Conservation (phyloP, 1,140 invertebrate genomes). For the Patella vulgata region DNA sequence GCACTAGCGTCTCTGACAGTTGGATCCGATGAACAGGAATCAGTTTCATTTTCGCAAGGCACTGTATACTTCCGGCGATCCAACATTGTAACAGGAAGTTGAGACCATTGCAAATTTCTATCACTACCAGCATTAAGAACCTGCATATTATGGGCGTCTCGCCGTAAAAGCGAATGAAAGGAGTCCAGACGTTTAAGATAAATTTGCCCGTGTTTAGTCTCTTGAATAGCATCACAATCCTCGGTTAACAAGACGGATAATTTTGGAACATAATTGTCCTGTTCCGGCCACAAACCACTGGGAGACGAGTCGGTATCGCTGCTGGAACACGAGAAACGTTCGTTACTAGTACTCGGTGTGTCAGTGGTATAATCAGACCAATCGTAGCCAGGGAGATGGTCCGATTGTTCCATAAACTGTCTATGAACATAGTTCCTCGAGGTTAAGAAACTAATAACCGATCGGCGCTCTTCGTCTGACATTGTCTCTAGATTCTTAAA, state of each 20-base stretch:
- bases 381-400: conserved; percentile 33
- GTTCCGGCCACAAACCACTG: conserved; percentile 12
- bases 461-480: conserved; percentile 13
- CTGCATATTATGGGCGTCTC: conserved; percentile 41
- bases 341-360: conserved; percentile 15
- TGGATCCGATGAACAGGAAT: too few species aligned
- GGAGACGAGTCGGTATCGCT: conserved; percentile 10
- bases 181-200: conserved; percentile 20
- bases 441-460: conserved; percentile 29
- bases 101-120: conserved; percentile 1
- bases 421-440: conserved; percentile 44
- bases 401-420: conserved; percentile 35
- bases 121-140: conserved; percentile 38
- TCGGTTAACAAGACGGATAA: conserved; percentile 42
- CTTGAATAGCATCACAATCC: conserved; percentile 41
- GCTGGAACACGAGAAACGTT: not conserved
- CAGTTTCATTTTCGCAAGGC: too few species aligned
- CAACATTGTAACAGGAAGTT: conserved; percentile 10
- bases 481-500: conserved; percentile 12
- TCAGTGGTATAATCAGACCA: conserved; percentile 16
- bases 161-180: conserved; percentile 23
- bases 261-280: conserved; percentile 21
- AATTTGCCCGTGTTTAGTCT: conserved; percentile 25
- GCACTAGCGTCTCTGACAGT: too few species aligned
- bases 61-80: too few species aligned